A percentile compares a stretch with the other conserved stretches of the same genome.
Evolutionary conservation across 2,113 vertebrate genomes (phyloP).

Genomic region (Ciconia boyciana): DNA sequence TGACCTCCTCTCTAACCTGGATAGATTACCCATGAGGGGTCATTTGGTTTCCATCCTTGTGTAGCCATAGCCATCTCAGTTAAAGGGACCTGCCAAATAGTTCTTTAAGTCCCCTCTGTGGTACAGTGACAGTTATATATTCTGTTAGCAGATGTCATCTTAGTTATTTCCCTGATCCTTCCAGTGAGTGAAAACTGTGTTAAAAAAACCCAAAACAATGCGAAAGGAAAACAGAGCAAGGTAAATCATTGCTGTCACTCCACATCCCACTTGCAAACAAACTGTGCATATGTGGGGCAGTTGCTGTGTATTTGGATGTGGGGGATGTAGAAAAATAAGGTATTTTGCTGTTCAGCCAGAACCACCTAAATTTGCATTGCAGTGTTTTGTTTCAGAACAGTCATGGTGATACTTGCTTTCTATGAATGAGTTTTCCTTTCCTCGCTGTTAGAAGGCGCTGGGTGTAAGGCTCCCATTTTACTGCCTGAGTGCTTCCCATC

Average conservation of each 20-base stretch:
- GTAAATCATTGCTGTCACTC: neutral
- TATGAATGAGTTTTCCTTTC: neutral
- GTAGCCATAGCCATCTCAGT: neutral
- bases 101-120: neutral
- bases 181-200: neutral
- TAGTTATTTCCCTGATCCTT: neutral
- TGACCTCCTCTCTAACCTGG: constrained; percentile 21
- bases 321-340: neutral
- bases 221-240: neutral
- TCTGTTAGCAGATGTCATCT: neutral
- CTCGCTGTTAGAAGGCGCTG: neutral
- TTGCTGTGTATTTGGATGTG: neutral
- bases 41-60: constrained; percentile 27
- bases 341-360: neutral
- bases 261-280: neutral
- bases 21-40: constrained; percentile 32
- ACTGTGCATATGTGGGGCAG: neutral
- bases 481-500: neutral
- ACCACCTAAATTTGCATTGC: neutral
- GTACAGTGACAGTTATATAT: neutral
- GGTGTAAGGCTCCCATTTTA: neutral
- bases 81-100: neutral
- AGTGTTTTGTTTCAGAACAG: neutral
- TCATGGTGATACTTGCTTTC: neutral
- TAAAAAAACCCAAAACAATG: neutral